These are phyloP conservation scores for Ashinkailepas kermadecensis DNA, from an alignment of 2,888 invertebrate genomes.

Conservation along the genomic window DNA sequence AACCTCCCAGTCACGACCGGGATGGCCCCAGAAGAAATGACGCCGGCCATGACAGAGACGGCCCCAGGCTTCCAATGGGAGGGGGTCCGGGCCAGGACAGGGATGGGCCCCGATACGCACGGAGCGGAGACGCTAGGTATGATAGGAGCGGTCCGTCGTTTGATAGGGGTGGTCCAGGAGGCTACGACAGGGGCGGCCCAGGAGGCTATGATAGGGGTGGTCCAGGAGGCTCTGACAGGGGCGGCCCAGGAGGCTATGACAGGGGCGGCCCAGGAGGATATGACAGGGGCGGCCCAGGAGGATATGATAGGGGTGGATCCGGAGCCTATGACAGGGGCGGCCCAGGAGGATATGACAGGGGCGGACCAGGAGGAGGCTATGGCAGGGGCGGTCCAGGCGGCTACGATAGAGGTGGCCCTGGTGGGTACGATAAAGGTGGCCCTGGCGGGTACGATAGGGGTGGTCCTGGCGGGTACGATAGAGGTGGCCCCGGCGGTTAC, in stretches of 20 bases:
- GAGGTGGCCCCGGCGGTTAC: neutral
- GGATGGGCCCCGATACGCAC: neutral
- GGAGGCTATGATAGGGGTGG: neutral
- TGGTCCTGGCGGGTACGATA: no score
- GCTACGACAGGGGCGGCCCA: neutral
- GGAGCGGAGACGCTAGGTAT: neutral
- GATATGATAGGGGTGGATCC: neutral
- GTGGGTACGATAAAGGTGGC: neutral
- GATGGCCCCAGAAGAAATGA: neutral
- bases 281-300: neutral
- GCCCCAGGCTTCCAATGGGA: neutral
- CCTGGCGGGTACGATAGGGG: neutral
- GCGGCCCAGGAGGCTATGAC: neutral
- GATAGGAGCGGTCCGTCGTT: neutral
- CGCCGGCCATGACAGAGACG: neutral
- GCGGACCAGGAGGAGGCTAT: neutral
- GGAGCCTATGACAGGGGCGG: neutral
- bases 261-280: neutral
- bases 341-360: neutral
- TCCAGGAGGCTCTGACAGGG: neutral
- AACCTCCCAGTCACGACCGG: neutral
- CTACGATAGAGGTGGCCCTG: slow-evolving; percentile 12
- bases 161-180: neutral
- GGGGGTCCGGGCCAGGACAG: neutral
- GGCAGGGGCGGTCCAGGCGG: neutral